Conservation (phyloP, 2,888 invertebrate species). For the Leptothorax acervorum region DNA sequence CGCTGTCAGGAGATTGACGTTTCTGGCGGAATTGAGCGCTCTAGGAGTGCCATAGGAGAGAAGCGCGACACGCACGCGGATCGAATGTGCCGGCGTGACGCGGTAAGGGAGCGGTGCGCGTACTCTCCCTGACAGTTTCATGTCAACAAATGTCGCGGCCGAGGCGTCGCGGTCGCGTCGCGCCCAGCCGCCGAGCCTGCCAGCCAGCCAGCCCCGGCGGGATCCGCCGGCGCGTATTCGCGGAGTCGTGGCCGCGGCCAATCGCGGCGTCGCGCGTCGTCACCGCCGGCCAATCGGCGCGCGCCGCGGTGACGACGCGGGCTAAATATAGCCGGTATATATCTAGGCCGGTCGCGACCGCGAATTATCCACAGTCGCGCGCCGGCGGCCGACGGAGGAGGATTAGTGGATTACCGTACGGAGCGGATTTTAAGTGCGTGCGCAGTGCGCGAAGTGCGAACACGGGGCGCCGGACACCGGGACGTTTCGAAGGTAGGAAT, state of each 20-base stretch:
- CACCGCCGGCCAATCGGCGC: slow-evolving; percentile 78
- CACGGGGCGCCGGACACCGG: background rate
- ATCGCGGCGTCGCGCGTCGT: slow-evolving; percentile 74
- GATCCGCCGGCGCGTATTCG: slow-evolving; percentile 72
- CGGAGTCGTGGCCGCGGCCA: slow-evolving; percentile 67
- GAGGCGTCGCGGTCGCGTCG: slow-evolving; percentile 72
- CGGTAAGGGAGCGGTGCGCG: slow-evolving; percentile 57
- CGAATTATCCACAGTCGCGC: slow-evolving; percentile 84
- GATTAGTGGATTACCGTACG: slow-evolving; percentile 50
- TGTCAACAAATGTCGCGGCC: slow-evolving; percentile 83
- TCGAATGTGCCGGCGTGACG: slow-evolving; percentile 30
- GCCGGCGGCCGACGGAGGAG: slow-evolving; percentile 83
- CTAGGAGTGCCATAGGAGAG: slow-evolving; percentile 38
- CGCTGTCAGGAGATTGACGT: slow-evolving; percentile 1
- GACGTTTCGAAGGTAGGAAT: slow-evolving; percentile 65
- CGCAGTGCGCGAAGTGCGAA: slow-evolving; percentile 31
- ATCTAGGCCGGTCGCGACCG: slow-evolving; percentile 84
- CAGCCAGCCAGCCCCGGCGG: slow-evolving; percentile 59
- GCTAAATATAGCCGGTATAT: slow-evolving; percentile 84
- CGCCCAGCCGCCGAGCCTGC: slow-evolving; percentile 58
- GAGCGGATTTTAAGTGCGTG: slow-evolving; percentile 38
- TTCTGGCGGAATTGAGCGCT: slow-evolving; percentile 34
- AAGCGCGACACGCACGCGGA: slow-evolving; percentile 35
- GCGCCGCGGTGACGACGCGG: slow-evolving; percentile 78
- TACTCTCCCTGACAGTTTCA: slow-evolving; percentile 81